A percentile compares a stretch with the other conserved stretches of the same genome.
phyloP scores from a whole-genome alignment of 2,113 vertebrate genomes.

The Dasypus novemcinctus region DNA sequence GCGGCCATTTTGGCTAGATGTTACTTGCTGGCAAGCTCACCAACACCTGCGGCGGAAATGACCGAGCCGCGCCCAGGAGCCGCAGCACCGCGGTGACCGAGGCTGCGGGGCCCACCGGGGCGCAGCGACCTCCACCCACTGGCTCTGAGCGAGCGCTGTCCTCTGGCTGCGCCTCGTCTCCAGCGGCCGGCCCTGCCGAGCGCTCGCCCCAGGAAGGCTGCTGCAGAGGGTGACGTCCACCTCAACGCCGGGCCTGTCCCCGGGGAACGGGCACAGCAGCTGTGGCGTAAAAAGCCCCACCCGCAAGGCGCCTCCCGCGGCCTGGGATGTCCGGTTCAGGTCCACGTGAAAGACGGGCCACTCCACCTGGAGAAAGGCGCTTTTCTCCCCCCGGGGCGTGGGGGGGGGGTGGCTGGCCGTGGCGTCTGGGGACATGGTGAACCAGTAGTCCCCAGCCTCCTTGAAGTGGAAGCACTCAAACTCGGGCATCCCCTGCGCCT shows the following conservation, averaged over 20 bases:
- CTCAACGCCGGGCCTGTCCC: constrained; percentile 80
- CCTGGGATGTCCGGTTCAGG: constrained; percentile 86
- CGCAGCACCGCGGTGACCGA: constrained; percentile 89
- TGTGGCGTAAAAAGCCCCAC: constrained; percentile 90
- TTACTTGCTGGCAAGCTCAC: no score
- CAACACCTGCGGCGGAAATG: constrained; percentile 89
- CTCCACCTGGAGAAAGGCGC: constrained; percentile 87
- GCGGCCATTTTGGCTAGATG: no score
- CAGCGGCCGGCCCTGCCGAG: constrained; percentile 86
- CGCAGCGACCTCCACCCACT: constrained; percentile 91
- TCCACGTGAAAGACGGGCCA: constrained; percentile 94
- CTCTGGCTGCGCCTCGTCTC: constrained; percentile 84
- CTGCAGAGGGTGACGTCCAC: constrained; percentile 88
- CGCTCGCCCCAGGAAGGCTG: constrained; percentile 84
- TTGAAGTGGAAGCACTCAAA: constrained; percentile 94
- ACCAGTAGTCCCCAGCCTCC: constrained; percentile 91
- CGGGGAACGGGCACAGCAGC: constrained; percentile 83
- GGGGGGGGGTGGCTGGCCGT: no score
- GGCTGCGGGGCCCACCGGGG: constrained; percentile 86
- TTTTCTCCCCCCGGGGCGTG: constrained; percentile 78
- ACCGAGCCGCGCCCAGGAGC: constrained; percentile 83
- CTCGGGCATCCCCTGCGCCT: constrained; percentile 84
- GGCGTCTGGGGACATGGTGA: constrained; percentile 84
- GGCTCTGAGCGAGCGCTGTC: constrained; percentile 85
- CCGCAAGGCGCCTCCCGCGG: constrained; percentile 87